Evolutionary conservation across 2,888 invertebrate genomes (phyloP).

Genomic region (Bombylius discolor): DNA sequence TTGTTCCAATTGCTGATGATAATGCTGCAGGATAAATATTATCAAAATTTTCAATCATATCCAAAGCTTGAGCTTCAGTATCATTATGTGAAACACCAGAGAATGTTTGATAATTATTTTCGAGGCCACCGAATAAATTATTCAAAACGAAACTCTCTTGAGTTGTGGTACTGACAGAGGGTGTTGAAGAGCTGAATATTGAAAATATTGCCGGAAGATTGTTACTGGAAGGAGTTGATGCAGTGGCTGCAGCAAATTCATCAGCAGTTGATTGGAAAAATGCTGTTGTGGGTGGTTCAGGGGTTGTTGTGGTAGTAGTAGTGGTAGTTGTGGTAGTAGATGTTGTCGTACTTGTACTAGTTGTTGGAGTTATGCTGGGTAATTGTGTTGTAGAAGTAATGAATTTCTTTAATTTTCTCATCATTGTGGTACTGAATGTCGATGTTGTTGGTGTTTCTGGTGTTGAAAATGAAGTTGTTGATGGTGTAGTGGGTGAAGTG

Average conservation of each 20-base stretch:
- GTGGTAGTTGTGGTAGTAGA: slow-evolving; percentile 27
- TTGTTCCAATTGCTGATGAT: slow-evolving; percentile 35
- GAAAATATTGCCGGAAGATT: slow-evolving; percentile 24
- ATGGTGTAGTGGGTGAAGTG: slow-evolving; percentile 21
- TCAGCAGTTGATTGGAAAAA: slow-evolving; percentile 12
- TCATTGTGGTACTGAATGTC: slow-evolving; percentile 26
- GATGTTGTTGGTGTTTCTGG: slow-evolving; percentile 29
- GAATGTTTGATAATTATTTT: slow-evolving; percentile 33
- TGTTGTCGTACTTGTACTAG: slow-evolving; percentile 17
- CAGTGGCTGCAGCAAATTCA: slow-evolving; percentile 15
- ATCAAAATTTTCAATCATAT: slow-evolving; percentile 44
- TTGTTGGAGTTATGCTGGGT: slow-evolving; percentile 16
- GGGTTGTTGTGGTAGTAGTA: slow-evolving; percentile 21
- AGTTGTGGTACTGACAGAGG: slow-evolving; percentile 23
- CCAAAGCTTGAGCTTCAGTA: slow-evolving; percentile 23
- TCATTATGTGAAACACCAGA: slow-evolving; percentile 33
- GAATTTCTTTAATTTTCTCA: slow-evolving; percentile 36
- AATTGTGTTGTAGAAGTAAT: slow-evolving; percentile 23
- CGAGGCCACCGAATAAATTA: slow-evolving; percentile 32
- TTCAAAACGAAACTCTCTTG: slow-evolving; percentile 29
- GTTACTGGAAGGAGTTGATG: slow-evolving; percentile 9
- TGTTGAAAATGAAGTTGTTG: slow-evolving; percentile 23
- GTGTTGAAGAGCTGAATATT: slow-evolving; percentile 18
- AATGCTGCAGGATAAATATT: slow-evolving; percentile 46
- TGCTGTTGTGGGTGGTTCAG: slow-evolving; percentile 20